A percentile compares a stretch with the other conserved stretches of the same genome.
Evolutionary conservation across 2,888 invertebrate species (phyloP).

Genomic region (Strigamia maritima): DNA sequence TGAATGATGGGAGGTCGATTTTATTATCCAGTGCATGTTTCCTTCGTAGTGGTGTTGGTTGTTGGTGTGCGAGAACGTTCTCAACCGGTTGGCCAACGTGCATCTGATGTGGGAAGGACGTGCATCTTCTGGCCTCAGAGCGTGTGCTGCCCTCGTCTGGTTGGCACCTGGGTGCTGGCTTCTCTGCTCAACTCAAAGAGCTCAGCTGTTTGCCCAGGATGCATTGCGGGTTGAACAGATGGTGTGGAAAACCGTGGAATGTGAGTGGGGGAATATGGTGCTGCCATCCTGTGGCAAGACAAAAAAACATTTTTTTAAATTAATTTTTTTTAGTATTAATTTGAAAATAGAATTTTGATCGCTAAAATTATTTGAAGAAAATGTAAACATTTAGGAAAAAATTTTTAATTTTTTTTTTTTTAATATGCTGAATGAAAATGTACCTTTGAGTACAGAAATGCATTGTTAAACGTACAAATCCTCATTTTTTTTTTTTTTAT

Average conservation of each 20-base stretch:
- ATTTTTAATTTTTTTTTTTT: too few species aligned
- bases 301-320: not conserved
- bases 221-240: not conserved
- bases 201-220: conserved; percentile 19
- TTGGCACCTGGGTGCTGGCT: conserved; percentile 20
- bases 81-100: conserved; percentile 16
- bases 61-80: not conserved
- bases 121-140: conserved; percentile 2
- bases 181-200: not conserved
- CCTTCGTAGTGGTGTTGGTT: not conserved
- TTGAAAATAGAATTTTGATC: too few species aligned
- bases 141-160: conserved; percentile 28
- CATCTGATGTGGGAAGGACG: not conserved
- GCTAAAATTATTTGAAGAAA: too few species aligned
- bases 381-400: too few species aligned
- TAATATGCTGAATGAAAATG: too few species aligned
- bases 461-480: too few species aligned
- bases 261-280: not conserved
- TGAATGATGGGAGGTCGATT: not conserved
- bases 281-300: not conserved
- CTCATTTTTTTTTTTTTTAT: too few species aligned
- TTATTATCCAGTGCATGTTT: conserved; percentile 27
- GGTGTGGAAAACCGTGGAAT: too few species aligned
- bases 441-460: too few species aligned
- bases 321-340: not conserved